Conservation (phyloP, 1,140 invertebrate genomes). For the Platyscapa corneri region DNA sequence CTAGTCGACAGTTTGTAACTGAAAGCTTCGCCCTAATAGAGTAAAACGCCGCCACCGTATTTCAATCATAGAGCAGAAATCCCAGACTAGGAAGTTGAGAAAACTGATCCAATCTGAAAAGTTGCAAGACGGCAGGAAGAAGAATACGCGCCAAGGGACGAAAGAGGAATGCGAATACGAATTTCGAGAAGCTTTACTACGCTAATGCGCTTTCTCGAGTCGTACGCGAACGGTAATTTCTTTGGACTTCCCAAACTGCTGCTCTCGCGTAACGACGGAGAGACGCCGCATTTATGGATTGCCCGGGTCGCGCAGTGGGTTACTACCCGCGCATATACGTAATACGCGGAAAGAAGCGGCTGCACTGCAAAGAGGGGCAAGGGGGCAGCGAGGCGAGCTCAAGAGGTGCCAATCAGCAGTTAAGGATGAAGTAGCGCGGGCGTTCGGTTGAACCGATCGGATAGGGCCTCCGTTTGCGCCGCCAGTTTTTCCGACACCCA, state of each 20-base stretch:
- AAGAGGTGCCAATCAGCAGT: conserved; percentile 65
- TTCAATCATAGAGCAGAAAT: not conserved
- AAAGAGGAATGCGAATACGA: too few relatives aligned
- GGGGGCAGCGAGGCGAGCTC: conserved; percentile 56
- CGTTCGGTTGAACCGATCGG: conserved; percentile 66
- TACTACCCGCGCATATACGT: not conserved
- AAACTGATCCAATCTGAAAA: not conserved
- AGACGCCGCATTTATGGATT: not conserved
- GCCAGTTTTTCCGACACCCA: not conserved
- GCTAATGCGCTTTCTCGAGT: not conserved
- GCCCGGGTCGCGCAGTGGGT: too few relatives aligned
- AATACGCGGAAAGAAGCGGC: too few relatives aligned
- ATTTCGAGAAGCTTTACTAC: too few relatives aligned
- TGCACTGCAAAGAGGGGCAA: too few relatives aligned
- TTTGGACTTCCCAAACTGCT: not conserved
- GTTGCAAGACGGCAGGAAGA: not conserved
- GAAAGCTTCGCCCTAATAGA: too few relatives aligned
- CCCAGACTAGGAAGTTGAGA: not conserved
- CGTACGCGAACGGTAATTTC: not conserved
- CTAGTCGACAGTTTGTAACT: too few relatives aligned
- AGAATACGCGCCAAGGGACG: too few relatives aligned
- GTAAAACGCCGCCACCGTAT: too few relatives aligned
- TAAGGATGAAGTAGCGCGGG: conserved; percentile 64
- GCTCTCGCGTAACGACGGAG: not conserved
- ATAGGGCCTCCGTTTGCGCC: conserved; percentile 49